Evolutionary conservation across 2,888 invertebrate genomes (phyloP), one percentile per base, ranked within the genome.

Genomic region (Drosophila paramelanica): DNA sequence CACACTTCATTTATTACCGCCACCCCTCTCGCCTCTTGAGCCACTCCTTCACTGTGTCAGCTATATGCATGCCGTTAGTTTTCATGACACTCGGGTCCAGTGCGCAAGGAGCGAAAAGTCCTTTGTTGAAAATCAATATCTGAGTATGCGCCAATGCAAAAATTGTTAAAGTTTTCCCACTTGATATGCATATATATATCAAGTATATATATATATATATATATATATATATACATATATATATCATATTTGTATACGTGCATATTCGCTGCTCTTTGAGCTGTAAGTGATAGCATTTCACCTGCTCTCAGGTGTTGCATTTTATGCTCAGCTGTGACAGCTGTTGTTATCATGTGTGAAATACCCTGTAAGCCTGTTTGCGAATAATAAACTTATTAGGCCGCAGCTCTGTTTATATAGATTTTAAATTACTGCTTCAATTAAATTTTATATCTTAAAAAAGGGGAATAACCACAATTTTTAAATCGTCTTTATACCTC

Each of bases 21-120:
- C 57, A 11, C 3, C 25, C 33, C 39, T 38, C 53, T 23, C 49
- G 8, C 10, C 27, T 23, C 7, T 38, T 25, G 23, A 23, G 20
- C 4, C 14, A 1, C 38, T 1, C 20, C n/a, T 23, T 31, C 41
- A 50, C 11, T 23, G 60, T 79, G 79, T 79, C 88, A 82, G 74
- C 73, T 81, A 70, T 85, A 79, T 83, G 88, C 83, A 88, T 88
- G 83, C 75, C 88, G 88, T 83, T 88, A 86, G 88, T 83, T 83
- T 71, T 88, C 80, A 88, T 82, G 80, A 61, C 88, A 81, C 69
- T 78, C 67, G 66, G 51, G 71, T 57, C 57, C 69, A 57, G 55
- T 53, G 47, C 53, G 59, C 47, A 52, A 46, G 64, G 46, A 51
- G 31, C 49, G 39, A n/a, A 45, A 36, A 36, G 51, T 57, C 57